Evolutionary conservation across 1,140 invertebrate species (phyloP), one percentile per base, ranked within the genome.

Genomic region (Homalodisca vitripennis): DNA sequence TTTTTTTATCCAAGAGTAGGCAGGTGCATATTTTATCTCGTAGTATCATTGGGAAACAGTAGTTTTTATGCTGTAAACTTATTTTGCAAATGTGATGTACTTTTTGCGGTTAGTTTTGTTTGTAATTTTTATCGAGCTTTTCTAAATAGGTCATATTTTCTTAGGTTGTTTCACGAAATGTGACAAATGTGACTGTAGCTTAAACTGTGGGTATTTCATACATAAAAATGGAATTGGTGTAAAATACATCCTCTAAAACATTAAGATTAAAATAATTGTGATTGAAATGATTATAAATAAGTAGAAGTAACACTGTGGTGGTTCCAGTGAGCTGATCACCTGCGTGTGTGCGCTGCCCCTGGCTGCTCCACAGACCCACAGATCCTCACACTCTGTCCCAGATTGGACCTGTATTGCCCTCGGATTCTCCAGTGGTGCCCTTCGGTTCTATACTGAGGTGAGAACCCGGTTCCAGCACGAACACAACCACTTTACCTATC

Each of bases 321-420:
- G 31, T 70, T 78, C 55, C 67, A 85, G 84, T 66, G 86, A 88
- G 78, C 78, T 76, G 71, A 82, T 88, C 53, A 87, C 85, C 10
- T 79, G 81, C 70, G 71, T 87, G 17, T 70, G 84, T 62, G 84
- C 85, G 79, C 74, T 89, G 77, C 85, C 89, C 72, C 71, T 92
- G 73, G 78, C 89, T 76, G 85, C 90, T 75, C 85, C 91, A 75
- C 87, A 88, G 74, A 88, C 87, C 75, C 84, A 86, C 74, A 85
- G 82, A 67, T 83, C 83, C 74, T 82, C 82, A 27, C 80, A 84
- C 60, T 87, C 87, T 75, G 86, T 85, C n/a, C 87, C 90, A 51
- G 95, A 98, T 78, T 98, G 95, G 95, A 96, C 94, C 14, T 96
- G 93, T 80, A 86, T 98, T 71, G 86, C 91, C 70, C 85, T 97